phyloP scores from a whole-genome alignment of 1,140 invertebrate species.

The Drosophila neocordata region DNA sequence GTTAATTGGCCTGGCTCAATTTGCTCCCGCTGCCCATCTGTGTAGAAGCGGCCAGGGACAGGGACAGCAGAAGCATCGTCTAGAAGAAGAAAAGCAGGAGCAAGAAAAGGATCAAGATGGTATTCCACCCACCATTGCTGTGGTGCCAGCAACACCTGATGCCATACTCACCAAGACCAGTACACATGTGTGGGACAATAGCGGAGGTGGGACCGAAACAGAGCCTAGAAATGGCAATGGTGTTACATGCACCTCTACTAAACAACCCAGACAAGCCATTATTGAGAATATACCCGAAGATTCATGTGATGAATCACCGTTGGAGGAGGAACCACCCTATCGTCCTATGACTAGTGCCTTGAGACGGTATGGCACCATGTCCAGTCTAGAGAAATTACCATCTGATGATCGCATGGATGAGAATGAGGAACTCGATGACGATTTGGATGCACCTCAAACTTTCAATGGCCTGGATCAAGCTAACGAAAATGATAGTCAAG shows the following conservation, averaged over 20 bases:
- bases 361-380: constrained; percentile 89
- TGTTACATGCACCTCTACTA: constrained; percentile 46
- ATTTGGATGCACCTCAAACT: constrained; percentile 41
- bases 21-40: constrained; percentile 86
- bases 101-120: constrained; percentile 4
- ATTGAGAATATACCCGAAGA: constrained; percentile 83
- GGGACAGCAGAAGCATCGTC: not conserved
- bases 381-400: constrained; percentile 88
- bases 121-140: constrained; percentile 87
- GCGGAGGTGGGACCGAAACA: constrained; percentile 16
- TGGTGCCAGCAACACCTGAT: constrained; percentile 90
- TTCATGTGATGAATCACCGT: constrained; percentile 84
- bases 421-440: constrained; percentile 81
- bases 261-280: constrained; percentile 67
- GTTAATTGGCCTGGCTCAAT: constrained; percentile 86
- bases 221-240: constrained; percentile 23
- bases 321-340: constrained; percentile 85
- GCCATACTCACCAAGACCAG: constrained; percentile 81
- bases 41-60: constrained; percentile 81
- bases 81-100: not conserved
- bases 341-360: constrained; percentile 84
- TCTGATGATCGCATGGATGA: constrained; percentile 72
- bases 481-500: constrained; percentile 63
- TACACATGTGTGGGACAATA: constrained; percentile 80
- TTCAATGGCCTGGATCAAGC: constrained; percentile 65